These are phyloP conservation scores for Chromobotia macracanthus DNA, from an alignment of 2,797 vertebrate species.

Conservation along the genomic window DNA sequence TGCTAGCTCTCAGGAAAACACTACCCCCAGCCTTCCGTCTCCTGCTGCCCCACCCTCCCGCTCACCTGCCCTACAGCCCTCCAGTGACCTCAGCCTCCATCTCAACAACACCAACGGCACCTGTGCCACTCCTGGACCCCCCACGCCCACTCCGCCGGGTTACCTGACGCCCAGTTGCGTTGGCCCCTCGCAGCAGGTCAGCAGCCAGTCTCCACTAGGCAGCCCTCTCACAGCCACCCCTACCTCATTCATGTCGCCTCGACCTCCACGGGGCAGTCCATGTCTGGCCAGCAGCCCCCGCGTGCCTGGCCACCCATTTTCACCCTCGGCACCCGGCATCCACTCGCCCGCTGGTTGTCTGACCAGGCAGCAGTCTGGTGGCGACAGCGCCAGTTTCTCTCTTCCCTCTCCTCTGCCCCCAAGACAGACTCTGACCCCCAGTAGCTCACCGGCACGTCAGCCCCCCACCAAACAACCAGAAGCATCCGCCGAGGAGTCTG, in stretches of 20 bases:
- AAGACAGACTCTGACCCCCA: constrained; percentile 74
- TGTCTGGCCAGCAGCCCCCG: constrained; percentile 84
- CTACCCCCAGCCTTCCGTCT: constrained; percentile 83
- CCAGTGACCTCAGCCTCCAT: constrained; percentile 80
- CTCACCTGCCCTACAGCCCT: constrained; percentile 78
- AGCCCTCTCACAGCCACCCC: constrained; percentile 85
- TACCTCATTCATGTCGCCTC: constrained; percentile 89
- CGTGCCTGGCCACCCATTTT: constrained; percentile 85
- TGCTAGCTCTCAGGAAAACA: constrained; percentile 93
- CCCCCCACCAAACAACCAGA: constrained; percentile 80
- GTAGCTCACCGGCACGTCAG: constrained; percentile 73
- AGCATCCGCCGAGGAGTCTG: constrained; percentile 74
- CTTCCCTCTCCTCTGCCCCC: constrained; percentile 79
- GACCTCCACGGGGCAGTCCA: constrained; percentile 85
- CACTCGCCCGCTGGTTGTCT: constrained; percentile 72
- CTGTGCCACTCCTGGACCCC: constrained; percentile 61
- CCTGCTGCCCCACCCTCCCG: constrained; percentile 80
- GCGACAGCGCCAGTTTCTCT: constrained; percentile 76
- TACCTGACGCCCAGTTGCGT: constrained; percentile 85
- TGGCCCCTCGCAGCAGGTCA: constrained; percentile 79
- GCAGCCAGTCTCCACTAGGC: constrained; percentile 82
- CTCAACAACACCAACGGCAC: constrained; percentile 80
- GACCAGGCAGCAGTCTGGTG: constrained; percentile 70
- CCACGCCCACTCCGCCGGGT: constrained; percentile 71
- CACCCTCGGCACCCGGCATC: constrained; percentile 80